Base-by-base conservation (phyloP, 2,888 invertebrate genomes). In the Macrosiphum euphorbiae region DNA sequence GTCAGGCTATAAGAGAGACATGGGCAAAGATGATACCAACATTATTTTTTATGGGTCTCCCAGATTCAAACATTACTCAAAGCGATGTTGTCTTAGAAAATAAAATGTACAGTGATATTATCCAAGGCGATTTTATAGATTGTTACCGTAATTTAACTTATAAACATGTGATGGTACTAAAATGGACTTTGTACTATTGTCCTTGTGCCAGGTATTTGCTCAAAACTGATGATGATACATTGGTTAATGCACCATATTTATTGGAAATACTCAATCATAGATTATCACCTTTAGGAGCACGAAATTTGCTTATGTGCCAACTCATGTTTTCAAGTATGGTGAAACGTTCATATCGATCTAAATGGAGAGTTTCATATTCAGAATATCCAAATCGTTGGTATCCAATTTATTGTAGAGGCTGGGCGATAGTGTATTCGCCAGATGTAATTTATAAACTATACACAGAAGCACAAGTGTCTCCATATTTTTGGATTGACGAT, bases 401-500 rank as follows among this genome's bases (percentile, higher is more conserved):
- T 96, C 98, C 98, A 61, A 96, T 96, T 3, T 98, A 98, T 95
- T 98, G 98, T 96, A 97, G 97, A 50, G 98, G 98, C 16, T 97
- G 97, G 96, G 97, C 97, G 4, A 97, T 97, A 94, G 96, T 97
- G 26, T 97, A 97, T 95, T 97, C 97, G 0, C 96, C 96, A 86
- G 97, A 97, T 95, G 96, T 97, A 84, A 96, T 96, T 35, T 96
- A 96, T 94, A 96, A 96, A 55, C 96, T 97, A 28, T 97, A 97
- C 91, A 96, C 96, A 93, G 96, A 96, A 89, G 97, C 97, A 1
- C 97, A 97, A 95, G 96, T 96, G 16, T 96, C 96, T 7, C 97
- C 97, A 3, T 98, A 97, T 95, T 98, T 98, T 96, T 98, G 98
- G 98, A 97, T 98, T 91, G 98, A 98, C 95, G 98, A 98, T 95